Evolutionary conservation across 2,797 vertebrate species (phyloP).

Genomic region (Lycodopsis pacificus): DNA sequence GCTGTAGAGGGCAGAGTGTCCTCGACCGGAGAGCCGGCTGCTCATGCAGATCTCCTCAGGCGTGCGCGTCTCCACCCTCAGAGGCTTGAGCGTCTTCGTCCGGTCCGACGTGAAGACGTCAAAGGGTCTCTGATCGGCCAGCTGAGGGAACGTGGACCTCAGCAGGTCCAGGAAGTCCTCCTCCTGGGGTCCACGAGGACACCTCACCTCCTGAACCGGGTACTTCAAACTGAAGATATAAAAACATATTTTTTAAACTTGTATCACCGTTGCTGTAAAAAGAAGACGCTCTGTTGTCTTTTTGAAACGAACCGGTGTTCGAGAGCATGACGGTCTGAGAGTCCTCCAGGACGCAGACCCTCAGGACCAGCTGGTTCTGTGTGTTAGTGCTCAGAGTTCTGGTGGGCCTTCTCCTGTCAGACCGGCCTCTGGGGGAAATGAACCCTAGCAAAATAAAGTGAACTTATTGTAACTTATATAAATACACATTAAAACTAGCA

Average conservation of each 20-base stretch:
- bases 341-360: conserved; percentile 54
- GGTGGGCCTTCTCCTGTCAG: conserved; percentile 27
- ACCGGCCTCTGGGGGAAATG: not conserved
- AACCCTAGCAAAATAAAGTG: not conserved
- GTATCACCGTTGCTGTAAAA: not conserved
- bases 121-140: conserved; percentile 3
- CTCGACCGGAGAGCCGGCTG: too few species aligned
- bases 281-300: not conserved
- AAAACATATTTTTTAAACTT: too few species aligned
- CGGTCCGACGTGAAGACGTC: conserved; percentile 14
- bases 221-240: conserved; percentile 31
- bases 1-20: too few species aligned
- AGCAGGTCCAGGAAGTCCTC: conserved; percentile 50
- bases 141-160: conserved; percentile 52
- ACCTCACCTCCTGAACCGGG: conserved; percentile 35
- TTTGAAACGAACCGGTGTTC: not conserved
- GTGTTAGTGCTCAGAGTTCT: not conserved
- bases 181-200: conserved; percentile 40
- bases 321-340: conserved; percentile 20
- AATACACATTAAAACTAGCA: too few species aligned
- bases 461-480: too few species aligned
- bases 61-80: too few species aligned
- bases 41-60: too few species aligned
- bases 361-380: conserved; percentile 22
- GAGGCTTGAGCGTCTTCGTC: too few species aligned